Conservation (phyloP, 2,113 vertebrate genomes). For the Tympanuchus pallidicinctus region DNA sequence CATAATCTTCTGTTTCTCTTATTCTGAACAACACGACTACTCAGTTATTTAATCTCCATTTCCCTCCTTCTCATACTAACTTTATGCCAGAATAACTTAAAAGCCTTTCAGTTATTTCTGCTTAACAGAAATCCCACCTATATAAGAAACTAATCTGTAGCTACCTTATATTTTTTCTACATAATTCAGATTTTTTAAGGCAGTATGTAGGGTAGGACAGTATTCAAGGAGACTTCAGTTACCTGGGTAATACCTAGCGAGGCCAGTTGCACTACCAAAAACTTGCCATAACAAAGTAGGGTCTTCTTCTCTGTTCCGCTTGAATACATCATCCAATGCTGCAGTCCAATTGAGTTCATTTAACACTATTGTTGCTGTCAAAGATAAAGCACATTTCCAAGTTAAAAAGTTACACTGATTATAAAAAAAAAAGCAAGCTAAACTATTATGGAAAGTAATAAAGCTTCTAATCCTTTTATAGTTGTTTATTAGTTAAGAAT, state of each 20-base stretch:
- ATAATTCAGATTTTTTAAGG: neutral
- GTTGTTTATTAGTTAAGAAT: neutral
- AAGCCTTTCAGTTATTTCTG: neutral
- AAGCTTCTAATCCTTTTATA: neutral
- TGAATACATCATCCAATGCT: slow-evolving; percentile 91
- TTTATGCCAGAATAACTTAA: neutral
- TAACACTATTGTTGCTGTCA: slow-evolving; percentile 90
- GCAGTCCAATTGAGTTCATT: slow-evolving; percentile 98
- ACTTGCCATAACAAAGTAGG: slow-evolving; percentile 96
- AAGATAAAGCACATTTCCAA: neutral
- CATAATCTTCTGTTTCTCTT: neutral
- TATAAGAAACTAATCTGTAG: neutral
- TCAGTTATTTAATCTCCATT: neutral
- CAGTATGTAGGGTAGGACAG: neutral
- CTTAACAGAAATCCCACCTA: neutral
- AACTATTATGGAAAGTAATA: neutral
- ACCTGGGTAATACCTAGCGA: slow-evolving; percentile 98
- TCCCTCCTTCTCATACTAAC: neutral
- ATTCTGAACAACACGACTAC: neutral
- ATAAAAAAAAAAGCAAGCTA: neutral
- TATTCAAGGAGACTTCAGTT: slow-evolving; percentile 17
- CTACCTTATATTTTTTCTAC: neutral
- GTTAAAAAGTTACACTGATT: neutral
- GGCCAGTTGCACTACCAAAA: slow-evolving; percentile 95
- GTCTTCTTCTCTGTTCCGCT: slow-evolving; percentile 92